Percentiles rank a stretch among this genome's conserved stretches.
phyloP scores from a whole-genome alignment of 2,113 vertebrate species.

The Rhea americana region DNA sequence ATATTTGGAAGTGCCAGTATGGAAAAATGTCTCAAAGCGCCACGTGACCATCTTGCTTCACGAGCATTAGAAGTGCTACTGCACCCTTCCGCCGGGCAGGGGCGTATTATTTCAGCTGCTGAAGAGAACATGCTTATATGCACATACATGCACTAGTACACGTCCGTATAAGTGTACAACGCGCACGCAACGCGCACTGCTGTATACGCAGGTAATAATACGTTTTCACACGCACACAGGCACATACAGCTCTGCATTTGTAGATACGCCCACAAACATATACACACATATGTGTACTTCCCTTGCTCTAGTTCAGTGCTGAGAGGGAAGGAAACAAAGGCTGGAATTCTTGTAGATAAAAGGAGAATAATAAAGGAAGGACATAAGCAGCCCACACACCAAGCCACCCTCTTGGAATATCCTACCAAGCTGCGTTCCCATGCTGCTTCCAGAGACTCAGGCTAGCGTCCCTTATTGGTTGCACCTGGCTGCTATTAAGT shows the following conservation, averaged over 20 bases:
- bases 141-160: neutral
- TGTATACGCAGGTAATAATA: too few relatives aligned
- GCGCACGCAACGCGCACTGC: fast-evolving
- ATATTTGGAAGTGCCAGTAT: neutral
- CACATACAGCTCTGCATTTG: neutral
- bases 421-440: conserved; percentile 48
- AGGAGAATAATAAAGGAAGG: conserved; percentile 54
- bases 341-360: neutral
- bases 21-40: neutral
- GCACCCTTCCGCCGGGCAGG: neutral
- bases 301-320: fast-evolving
- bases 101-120: neutral
- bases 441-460: conserved; percentile 37
- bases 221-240: fast-evolving
- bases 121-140: fast-evolving
- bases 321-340: conserved; percentile 5
- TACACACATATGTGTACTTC: neutral
- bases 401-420: conserved; percentile 42
- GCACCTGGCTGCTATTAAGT: conserved; percentile 76
- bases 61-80: fast-evolving
- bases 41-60: neutral
- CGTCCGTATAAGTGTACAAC: fast-evolving
- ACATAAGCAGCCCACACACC: conserved; percentile 55
- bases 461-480: conserved; percentile 22
- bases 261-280: fast-evolving